These are phyloP conservation scores for Pollenia labialis DNA, from an alignment of 2,888 invertebrate species.

Conservation along the genomic window DNA sequence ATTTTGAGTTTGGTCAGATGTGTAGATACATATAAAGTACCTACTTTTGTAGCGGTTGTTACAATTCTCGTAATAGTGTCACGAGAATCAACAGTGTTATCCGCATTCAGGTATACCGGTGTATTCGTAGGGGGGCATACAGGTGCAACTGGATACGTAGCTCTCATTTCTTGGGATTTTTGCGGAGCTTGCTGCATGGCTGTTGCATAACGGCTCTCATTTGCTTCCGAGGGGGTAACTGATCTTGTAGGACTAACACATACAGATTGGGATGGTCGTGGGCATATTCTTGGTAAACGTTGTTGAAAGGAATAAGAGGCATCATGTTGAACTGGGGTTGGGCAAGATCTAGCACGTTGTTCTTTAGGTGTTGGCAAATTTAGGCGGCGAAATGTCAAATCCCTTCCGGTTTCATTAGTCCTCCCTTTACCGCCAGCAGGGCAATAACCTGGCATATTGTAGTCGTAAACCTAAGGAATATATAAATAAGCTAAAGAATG, in stretches of 20 bases:
- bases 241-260: background rate
- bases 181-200: background rate
- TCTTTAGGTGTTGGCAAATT: slow-evolving; percentile 29
- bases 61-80: background rate
- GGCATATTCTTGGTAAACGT: slow-evolving; percentile 1
- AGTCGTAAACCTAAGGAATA: background rate
- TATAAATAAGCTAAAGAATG: background rate
- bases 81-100: background rate
- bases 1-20: too few species aligned
- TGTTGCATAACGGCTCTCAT: background rate
- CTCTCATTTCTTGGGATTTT: background rate
- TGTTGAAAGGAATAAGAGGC: background rate
- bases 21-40: background rate
- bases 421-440: background rate
- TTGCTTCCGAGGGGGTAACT: background rate
- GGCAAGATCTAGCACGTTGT: slow-evolving; percentile 11
- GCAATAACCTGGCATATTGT: background rate
- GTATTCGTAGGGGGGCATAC: background rate
- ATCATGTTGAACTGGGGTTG: background rate
- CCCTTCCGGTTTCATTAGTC: background rate
- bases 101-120: background rate
- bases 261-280: background rate
- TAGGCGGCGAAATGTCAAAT: slow-evolving; percentile 19
- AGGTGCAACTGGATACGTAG: background rate
- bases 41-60: slow-evolving; percentile 8